phyloP scores from a whole-genome alignment of 2,888 invertebrate species.

The Agrotis ipsilon region DNA sequence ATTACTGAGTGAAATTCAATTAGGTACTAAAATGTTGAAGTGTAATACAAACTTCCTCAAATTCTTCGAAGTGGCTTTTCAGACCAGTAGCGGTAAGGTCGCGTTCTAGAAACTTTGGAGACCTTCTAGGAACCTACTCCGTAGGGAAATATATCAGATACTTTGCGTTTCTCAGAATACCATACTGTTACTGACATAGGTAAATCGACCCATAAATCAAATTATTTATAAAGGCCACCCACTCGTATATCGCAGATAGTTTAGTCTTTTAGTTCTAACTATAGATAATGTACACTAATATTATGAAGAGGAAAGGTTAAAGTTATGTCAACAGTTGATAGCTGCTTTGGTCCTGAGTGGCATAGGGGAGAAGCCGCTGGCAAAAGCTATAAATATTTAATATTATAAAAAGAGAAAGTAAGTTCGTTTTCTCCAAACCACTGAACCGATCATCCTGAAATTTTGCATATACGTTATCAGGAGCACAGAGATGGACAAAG shows the following conservation, averaged over 20 bases:
- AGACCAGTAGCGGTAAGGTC: neutral
- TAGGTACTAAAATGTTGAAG: neutral
- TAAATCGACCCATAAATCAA: neutral
- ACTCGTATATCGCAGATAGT: neutral
- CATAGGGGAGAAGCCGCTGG: too few species aligned
- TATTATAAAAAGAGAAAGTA: too few species aligned
- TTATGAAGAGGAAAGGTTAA: too few species aligned
- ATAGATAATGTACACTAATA: too few species aligned
- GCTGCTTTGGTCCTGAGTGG: too few species aligned
- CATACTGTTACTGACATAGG: neutral
- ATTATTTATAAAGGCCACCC: neutral
- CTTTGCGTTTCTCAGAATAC: neutral
- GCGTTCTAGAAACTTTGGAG: neutral
- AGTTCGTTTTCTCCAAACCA: too few species aligned
- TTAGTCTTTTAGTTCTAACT: too few species aligned
- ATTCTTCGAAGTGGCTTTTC: conserved; percentile 7
- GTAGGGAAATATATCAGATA: neutral
- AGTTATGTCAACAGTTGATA: too few species aligned
- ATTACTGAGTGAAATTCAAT: neutral
- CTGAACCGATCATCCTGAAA: too few species aligned
- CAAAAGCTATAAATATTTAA: too few species aligned
- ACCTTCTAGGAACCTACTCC: neutral
- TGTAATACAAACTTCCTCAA: neutral
- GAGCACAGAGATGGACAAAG: too few species aligned
- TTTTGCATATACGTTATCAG: too few species aligned